These are phyloP conservation scores for Ceratosolen fusciceps DNA, from an alignment of 1,140 invertebrate genomes.

Conservation along the genomic window DNA sequence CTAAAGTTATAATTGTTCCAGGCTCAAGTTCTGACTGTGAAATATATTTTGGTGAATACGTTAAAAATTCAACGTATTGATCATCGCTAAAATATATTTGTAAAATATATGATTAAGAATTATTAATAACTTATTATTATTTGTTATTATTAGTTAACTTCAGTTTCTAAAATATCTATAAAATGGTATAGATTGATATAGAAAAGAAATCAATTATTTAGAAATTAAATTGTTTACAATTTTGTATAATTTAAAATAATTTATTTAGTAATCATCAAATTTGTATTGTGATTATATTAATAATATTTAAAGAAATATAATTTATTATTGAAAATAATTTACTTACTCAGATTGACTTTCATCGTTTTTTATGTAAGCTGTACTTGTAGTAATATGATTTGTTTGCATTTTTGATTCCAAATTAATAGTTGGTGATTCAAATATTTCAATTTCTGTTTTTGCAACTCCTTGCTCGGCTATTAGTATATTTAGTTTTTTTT, in stretches of 20 bases:
- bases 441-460: slow-evolving; percentile 62
- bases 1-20: slow-evolving; percentile 84
- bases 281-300: too few relatives aligned
- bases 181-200: too few relatives aligned
- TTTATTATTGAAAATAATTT: slow-evolving; percentile 10
- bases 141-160: too few relatives aligned
- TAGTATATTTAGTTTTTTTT: slow-evolving; percentile 89
- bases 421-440: slow-evolving; percentile 49
- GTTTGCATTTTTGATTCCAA: slow-evolving; percentile 51
- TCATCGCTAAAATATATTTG: slow-evolving; percentile 45
- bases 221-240: not conserved
- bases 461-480: slow-evolving; percentile 89
- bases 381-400: slow-evolving; percentile 52
- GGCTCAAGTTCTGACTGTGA: slow-evolving; percentile 81
- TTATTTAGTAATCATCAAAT: not conserved
- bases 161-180: too few relatives aligned
- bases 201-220: slow-evolving; percentile 21
- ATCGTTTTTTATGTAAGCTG: slow-evolving; percentile 56
- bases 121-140: too few relatives aligned
- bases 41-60: slow-evolving; percentile 88
- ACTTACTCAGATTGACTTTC: slow-evolving; percentile 62
- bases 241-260: too few relatives aligned
- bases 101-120: too few relatives aligned
- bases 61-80: slow-evolving; percentile 75
- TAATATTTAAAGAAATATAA: too few relatives aligned